These are phyloP conservation scores for Pardosa pseudoannulata DNA, from an alignment of 2,888 invertebrate species.

Conservation along the genomic window DNA sequence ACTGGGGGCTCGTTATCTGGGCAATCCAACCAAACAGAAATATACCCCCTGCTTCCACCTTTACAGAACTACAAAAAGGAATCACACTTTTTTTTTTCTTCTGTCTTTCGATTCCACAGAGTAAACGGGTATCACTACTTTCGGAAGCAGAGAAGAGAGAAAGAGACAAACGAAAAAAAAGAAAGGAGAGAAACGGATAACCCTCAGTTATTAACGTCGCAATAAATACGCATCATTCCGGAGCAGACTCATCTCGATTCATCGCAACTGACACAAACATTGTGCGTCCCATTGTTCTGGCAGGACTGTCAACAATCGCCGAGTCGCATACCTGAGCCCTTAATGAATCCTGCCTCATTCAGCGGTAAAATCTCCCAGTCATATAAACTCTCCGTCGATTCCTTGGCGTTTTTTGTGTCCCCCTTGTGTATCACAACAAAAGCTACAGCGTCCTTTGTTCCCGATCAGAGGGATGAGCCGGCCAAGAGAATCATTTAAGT, in stretches of 20 bases:
- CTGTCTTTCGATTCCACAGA: neutral
- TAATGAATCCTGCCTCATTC: constrained; percentile 52
- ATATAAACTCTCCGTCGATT: constrained; percentile 42
- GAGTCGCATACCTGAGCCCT: constrained; percentile 42
- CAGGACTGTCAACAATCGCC: constrained; percentile 22
- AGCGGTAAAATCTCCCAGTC: constrained; percentile 7
- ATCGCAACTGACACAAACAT: constrained; percentile 16
- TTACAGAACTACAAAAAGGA: neutral
- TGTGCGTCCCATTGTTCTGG: neutral
- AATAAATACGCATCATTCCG: neutral
- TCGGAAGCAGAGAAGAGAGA: too few species aligned
- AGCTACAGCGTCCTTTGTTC: constrained; percentile 20
- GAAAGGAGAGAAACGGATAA: too few species aligned
- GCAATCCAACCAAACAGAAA: too few species aligned
- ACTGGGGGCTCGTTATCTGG: too few species aligned
- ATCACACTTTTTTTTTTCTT: neutral
- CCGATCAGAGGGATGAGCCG: constrained; percentile 34
- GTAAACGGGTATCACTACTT: neutral
- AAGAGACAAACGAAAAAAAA: too few species aligned
- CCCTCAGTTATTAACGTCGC: neutral
- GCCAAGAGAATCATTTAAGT: constrained; percentile 41
- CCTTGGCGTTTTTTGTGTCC: constrained; percentile 5
- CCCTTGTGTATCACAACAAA: constrained; percentile 18
- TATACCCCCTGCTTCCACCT: neutral
- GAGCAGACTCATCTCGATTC: neutral